Evolutionary conservation across 2,113 vertebrate genomes (phyloP).

Genomic region (Albula goreensis): DNA sequence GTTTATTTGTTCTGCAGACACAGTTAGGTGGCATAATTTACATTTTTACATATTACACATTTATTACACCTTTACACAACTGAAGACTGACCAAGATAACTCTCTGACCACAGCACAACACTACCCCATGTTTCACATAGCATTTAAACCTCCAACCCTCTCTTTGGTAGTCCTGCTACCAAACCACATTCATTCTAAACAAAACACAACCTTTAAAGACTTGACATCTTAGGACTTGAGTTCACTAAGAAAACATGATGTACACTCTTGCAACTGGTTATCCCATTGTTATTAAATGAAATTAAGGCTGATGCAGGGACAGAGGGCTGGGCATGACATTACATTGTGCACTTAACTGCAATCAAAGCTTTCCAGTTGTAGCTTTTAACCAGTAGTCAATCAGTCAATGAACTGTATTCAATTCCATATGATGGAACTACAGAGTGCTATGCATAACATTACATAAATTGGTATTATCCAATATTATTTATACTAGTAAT

Average conservation of each 20-base stretch:
- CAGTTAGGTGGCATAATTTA: background rate
- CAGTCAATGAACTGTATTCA: background rate
- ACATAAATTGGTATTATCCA: too few relatives aligned
- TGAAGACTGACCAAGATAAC: background rate
- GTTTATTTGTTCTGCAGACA: background rate
- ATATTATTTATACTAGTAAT: too few relatives aligned
- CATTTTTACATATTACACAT: background rate
- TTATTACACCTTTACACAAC: background rate
- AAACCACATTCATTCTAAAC: background rate
- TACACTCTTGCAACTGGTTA: background rate
- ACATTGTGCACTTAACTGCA: background rate
- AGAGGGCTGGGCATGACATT: background rate
- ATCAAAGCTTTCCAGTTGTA: background rate
- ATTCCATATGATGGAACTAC: too few relatives aligned
- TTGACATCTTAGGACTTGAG: background rate
- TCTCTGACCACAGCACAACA: background rate
- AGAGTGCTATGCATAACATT: too few relatives aligned
- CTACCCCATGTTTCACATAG: background rate
- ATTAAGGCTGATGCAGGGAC: too few relatives aligned
- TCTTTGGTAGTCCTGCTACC: background rate
- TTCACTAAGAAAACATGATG: background rate
- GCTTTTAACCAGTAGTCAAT: background rate
- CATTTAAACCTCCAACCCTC: background rate
- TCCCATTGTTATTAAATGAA: background rate
- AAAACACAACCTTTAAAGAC: background rate